A percentile compares a stretch with the other conserved stretches of the same genome.
Evolutionary conservation across 2,888 invertebrate species (phyloP).

Genomic region (Odontocerum albicorne): DNA sequence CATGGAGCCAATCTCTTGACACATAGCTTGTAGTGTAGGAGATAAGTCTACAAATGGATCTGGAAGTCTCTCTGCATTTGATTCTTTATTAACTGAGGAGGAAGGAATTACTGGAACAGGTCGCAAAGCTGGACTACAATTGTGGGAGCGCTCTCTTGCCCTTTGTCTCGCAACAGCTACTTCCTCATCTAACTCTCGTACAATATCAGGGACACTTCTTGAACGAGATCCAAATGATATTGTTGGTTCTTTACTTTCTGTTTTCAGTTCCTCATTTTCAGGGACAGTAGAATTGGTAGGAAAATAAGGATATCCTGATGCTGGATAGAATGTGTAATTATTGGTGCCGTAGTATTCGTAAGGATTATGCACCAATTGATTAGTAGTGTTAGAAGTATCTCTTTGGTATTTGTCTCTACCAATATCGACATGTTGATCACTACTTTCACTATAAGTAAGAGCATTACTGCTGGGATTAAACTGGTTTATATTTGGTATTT

Average conservation of each 20-base stretch:
- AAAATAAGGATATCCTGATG: no score
- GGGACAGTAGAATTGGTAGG: background rate
- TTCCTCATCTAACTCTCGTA: conserved; percentile 73
- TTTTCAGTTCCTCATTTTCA: conserved; percentile 1
- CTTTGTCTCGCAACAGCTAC: conserved; percentile 53
- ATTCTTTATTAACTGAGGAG: conserved; percentile 38
- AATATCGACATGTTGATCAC: conserved; percentile 10
- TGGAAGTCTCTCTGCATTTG: conserved; percentile 39
- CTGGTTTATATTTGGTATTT: conserved; percentile 7
- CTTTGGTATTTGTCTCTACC: conserved; percentile 21
- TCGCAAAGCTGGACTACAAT: conserved; percentile 53
- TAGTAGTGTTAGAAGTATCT: conserved; percentile 10
- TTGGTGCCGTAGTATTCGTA: conserved; percentile 28
- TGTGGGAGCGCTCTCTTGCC: conserved; percentile 54
- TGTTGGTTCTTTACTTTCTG: conserved; percentile 1
- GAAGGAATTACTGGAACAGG: conserved; percentile 4
- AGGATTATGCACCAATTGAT: conserved; percentile 19
- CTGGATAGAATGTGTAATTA: no score
- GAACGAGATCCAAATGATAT: conserved; percentile 47
- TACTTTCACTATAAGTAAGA: conserved; percentile 5
- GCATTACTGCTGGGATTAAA: conserved; percentile 12
- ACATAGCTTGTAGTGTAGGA: conserved; percentile 64
- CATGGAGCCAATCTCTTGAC: conserved; percentile 79
- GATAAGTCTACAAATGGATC: conserved; percentile 51
- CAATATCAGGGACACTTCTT: conserved; percentile 73